These are phyloP conservation scores for Coleophora flavipennella DNA, from an alignment of 2,888 invertebrate species.

Conservation along the genomic window DNA sequence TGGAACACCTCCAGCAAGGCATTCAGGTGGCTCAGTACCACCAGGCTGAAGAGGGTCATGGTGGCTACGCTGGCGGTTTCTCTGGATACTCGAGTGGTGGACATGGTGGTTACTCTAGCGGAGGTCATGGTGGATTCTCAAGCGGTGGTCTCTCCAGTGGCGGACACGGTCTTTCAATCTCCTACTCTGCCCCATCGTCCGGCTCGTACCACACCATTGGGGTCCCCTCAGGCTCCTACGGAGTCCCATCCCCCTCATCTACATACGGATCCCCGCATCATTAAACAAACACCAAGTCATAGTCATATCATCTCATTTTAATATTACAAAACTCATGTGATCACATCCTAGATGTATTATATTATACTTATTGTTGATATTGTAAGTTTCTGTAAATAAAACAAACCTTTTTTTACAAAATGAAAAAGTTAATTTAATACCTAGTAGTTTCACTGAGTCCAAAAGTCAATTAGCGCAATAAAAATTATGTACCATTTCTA, in stretches of 20 bases:
- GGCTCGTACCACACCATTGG: conserved; percentile 34
- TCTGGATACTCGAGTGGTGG: conserved; percentile 28
- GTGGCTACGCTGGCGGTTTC: conserved; percentile 45
- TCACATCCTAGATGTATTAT: conserved; percentile 61
- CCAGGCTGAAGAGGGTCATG: conserved; percentile 75
- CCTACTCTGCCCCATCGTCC: conserved; percentile 50
- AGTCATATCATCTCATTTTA: conserved; percentile 57
- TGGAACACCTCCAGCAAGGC: conserved; percentile 88
- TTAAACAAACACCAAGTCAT: conserved; percentile 40
- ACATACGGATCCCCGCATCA: conserved; percentile 48
- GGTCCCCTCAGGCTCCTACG: conserved; percentile 36
- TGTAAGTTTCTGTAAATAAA: conserved; percentile 73
- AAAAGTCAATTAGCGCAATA: background rate
- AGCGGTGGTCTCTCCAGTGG: conserved; percentile 22
- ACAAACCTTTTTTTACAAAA: conserved; percentile 16
- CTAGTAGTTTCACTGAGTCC: background rate
- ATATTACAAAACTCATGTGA: conserved; percentile 60
- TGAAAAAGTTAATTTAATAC: conserved; percentile 1
- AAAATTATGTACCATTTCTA: background rate
- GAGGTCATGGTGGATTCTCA: conserved; percentile 23
- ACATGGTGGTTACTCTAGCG: conserved; percentile 30
- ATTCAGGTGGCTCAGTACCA: conserved; percentile 91
- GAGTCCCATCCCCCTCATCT: conserved; percentile 20
- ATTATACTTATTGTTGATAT: conserved; percentile 59
- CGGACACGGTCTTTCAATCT: conserved; percentile 32